Percentiles rank a stretch among this genome's conserved stretches.
Evolutionary conservation across 2,888 invertebrate genomes (phyloP).

Genomic region (Tachina lurida): DNA sequence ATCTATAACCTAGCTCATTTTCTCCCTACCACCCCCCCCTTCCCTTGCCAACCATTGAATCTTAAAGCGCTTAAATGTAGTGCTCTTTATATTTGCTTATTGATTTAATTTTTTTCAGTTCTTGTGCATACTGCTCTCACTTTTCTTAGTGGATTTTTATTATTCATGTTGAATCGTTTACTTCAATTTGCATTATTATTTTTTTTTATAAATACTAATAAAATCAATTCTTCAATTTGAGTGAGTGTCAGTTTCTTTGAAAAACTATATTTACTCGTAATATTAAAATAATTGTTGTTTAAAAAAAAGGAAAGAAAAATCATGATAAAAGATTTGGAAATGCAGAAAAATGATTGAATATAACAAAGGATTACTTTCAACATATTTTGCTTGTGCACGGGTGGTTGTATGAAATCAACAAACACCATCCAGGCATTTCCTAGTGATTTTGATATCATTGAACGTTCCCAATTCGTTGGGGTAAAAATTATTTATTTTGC

Average conservation of each 20-base stretch:
- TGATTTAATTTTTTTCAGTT: not conserved
- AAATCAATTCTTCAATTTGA: conserved; percentile 9
- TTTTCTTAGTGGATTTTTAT: conserved; percentile 31
- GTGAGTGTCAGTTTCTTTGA: conserved; percentile 14
- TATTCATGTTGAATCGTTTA: conserved; percentile 5
- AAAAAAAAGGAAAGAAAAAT: not conserved
- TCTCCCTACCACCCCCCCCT: too few relatives aligned
- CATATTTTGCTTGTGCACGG: too few relatives aligned
- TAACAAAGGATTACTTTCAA: too few relatives aligned
- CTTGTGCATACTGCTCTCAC: not conserved
- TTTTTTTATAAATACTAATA: not conserved
- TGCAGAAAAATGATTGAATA: too few relatives aligned
- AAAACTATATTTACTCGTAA: conserved; percentile 16
- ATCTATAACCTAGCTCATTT: too few relatives aligned
- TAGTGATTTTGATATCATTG: too few relatives aligned
- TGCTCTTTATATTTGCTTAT: not conserved
- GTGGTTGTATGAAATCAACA: too few relatives aligned
- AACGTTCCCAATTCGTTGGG: too few relatives aligned
- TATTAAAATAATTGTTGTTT: conserved; percentile 3
- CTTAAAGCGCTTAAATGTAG: not conserved
- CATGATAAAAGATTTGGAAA: too few relatives aligned
- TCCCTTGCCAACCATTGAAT: too few relatives aligned
- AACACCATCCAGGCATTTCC: too few relatives aligned
- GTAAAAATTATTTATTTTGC: too few relatives aligned
- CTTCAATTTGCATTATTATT: not conserved